These are phyloP conservation scores for Lycodopsis pacificus DNA, from an alignment of 2,797 vertebrate genomes.

Conservation along the genomic window DNA sequence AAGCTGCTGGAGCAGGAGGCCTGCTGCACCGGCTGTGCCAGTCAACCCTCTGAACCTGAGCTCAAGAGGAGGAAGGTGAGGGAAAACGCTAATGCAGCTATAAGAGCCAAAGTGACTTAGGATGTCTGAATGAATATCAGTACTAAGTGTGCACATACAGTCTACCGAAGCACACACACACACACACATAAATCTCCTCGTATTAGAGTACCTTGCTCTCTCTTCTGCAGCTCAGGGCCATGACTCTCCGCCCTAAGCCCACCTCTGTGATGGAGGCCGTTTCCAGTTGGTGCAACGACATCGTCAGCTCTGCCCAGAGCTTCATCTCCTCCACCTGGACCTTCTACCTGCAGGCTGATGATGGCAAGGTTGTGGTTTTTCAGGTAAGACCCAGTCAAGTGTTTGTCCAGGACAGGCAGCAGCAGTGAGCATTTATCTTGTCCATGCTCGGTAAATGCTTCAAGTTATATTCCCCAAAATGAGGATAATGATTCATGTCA, in stretches of 20 bases:
- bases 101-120: neutral
- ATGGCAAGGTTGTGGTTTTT: conserved; percentile 95
- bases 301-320: conserved; percentile 95
- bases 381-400: conserved; percentile 84
- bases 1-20: conserved; percentile 90
- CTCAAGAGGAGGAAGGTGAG: conserved; percentile 89
- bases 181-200: neutral
- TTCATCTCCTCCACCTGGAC: conserved; percentile 99
- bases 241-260: conserved; percentile 81
- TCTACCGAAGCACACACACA: conserved; percentile 5
- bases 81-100: conserved; percentile 10
- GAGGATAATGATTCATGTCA: neutral
- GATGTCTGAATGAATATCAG: conserved; percentile 8
- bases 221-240: conserved; percentile 81
- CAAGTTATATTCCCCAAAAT: neutral
- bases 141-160: neutral
- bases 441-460: neutral
- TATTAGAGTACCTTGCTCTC: conserved; percentile 12
- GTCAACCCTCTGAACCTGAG: conserved; percentile 88
- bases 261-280: conserved; percentile 90
- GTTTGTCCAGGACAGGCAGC: neutral
- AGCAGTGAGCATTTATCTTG: neutral
- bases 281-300: conserved; percentile 93
- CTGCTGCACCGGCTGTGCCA: conserved; percentile 91
- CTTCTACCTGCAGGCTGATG: conserved; percentile 96